Evolutionary conservation across 2,113 vertebrate genomes (phyloP).

Genomic region (Myotis lucifugus): DNA sequence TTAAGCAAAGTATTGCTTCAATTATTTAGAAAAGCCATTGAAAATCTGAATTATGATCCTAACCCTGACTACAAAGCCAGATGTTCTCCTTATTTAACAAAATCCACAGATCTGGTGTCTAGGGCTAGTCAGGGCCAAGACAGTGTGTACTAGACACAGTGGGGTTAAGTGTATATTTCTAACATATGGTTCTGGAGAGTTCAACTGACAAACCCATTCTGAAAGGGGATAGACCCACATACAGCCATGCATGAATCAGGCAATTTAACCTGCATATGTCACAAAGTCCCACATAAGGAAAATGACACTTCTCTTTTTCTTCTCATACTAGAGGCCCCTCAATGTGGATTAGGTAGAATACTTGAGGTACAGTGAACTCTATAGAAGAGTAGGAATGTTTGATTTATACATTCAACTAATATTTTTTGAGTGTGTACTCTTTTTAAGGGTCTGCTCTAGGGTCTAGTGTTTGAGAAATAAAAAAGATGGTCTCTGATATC

Average conservation of each 20-base stretch:
- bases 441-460: not conserved
- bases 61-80: slow-evolving; percentile 3
- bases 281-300: not conserved
- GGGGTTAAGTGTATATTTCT: slow-evolving; percentile 7
- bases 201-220: slow-evolving; percentile 8
- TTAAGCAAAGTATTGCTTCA: slow-evolving; percentile 37
- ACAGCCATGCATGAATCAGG: not conserved
- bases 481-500: not conserved
- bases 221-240: not conserved
- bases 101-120: slow-evolving; percentile 19
- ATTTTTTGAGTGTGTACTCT: slow-evolving; percentile 5
- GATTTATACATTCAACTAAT: not conserved
- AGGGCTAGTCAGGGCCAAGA: not conserved
- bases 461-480: not conserved
- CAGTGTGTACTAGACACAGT: not conserved
- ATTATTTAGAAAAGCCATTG: slow-evolving; percentile 39
- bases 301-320: slow-evolving; percentile 32
- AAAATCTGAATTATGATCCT: slow-evolving; percentile 39
- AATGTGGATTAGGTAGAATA: not conserved
- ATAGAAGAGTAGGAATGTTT: not conserved
- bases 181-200: not conserved
- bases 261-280: slow-evolving; percentile 1
- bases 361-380: slow-evolving; percentile 16
- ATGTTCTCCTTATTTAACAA: slow-evolving; percentile 40
- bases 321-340: not conserved